Evolutionary conservation across 2,888 invertebrate genomes (phyloP).

Genomic region (Siphlonurus alternatus): DNA sequence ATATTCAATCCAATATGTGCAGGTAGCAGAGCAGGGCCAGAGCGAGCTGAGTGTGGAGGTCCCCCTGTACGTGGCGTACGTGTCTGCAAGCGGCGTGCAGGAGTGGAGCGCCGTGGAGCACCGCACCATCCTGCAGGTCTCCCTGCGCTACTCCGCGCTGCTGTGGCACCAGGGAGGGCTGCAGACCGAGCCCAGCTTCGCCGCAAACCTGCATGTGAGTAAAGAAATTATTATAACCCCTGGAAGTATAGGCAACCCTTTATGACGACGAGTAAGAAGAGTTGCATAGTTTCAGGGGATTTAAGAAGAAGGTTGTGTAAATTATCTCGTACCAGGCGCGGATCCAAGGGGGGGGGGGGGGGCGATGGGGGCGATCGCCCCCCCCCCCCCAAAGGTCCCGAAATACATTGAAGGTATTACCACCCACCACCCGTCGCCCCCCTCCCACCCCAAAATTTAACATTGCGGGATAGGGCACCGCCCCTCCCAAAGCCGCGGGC

Average conservation of each 20-base stretch:
- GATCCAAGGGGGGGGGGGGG: no score
- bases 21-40: conserved; percentile 11
- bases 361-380: no score
- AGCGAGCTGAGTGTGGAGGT: conserved; percentile 25
- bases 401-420: no score
- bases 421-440: no score
- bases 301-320: no score
- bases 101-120: conserved; percentile 29
- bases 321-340: no score
- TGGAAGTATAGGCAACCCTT: not conserved
- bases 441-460: no score
- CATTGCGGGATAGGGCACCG: no score
- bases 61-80: conserved; percentile 26
- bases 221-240: not conserved
- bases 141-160: conserved; percentile 25
- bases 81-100: conserved; percentile 23
- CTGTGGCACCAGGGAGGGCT: conserved; percentile 25
- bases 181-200: conserved; percentile 20
- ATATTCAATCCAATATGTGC: no score
- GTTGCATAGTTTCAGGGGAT: no score
- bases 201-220: conserved; percentile 16
- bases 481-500: no score
- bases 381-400: no score
- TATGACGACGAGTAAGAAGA: not conserved
- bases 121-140: conserved; percentile 26